Evolutionary conservation across 2,797 vertebrate species (phyloP), one percentile per base, ranked within the genome.

Genomic region (Anniella stebbinsi): DNA sequence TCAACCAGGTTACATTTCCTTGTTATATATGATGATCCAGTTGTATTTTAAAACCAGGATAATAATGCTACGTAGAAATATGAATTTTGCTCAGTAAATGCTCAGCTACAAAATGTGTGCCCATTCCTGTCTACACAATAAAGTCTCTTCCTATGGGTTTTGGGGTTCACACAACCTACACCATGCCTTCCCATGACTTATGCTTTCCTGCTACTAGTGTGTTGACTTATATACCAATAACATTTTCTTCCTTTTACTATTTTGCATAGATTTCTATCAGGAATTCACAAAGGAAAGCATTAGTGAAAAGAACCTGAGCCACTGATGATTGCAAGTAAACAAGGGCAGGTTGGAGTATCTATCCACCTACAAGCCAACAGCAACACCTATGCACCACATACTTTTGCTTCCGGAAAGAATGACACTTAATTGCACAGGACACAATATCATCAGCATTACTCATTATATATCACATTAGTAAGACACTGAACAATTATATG

Each of bases 341-440:
- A 9, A 45, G 17, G 25, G n/a, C 38, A 86, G 36, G 28, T 82
- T 91, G 18, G 21, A 36, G 13, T 38, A 41, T 67, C 69, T 17
- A 81, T 36, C 54, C 36, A 51, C 11, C n/a, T 33, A 70, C 60
- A 82, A 51, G 36, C n/a, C 51, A 38, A 57, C 69, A 82, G n/a
- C 70, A 77, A 57, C 36, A 57, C 21, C 76, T 69, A 67, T 72
- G 38, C 23, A 85, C 9, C 36, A 86, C 28, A 38, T 66, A 36
- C 48, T 9, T 80, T 81, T 30, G 13, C 28, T 88, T 36, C 48
- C 45, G 30, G 84, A 76, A 86, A 76, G 48, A 88, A 30, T 91
- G 36, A 17, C 5, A 2, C 30, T 76, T 76, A 23, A 72, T 72
- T 28, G 38, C 12, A 80, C 66, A 72, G 72, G 33, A 41, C 41